A percentile compares a stretch with the other conserved stretches of the same genome.
Conservation (phyloP, 2,113 vertebrate species). For the Megalops atlanticus region DNA sequence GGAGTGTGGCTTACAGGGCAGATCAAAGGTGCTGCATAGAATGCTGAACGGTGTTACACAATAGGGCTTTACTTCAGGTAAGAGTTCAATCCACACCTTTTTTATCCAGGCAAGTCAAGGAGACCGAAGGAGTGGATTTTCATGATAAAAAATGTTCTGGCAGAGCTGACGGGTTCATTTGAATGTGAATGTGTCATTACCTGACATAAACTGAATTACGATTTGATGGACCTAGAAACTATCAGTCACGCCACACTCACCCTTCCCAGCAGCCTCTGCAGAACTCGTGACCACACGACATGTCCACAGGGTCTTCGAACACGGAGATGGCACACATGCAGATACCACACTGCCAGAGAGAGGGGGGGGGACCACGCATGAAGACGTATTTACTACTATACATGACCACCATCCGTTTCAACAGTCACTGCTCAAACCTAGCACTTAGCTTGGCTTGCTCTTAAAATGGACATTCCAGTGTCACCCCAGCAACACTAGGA, state of each 20-base stretch:
- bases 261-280: conserved; percentile 97
- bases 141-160: no score
- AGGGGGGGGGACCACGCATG: conserved; percentile 19
- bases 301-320: conserved; percentile 95
- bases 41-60: no score
- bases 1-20: no score
- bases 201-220: not conserved
- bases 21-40: no score
- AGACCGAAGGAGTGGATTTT: no score
- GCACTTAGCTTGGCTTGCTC: not conserved
- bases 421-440: not conserved
- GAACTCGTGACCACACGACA: conserved; percentile 95
- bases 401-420: not conserved
- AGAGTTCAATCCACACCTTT: no score
- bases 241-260: conserved; percentile 67
- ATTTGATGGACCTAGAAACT: not conserved
- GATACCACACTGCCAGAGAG: conserved; percentile 85
- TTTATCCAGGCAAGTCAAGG: no score
- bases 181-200: not conserved
- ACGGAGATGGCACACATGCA: conserved; percentile 94
- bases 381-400: not conserved
- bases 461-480: not conserved
- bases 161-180: not conserved
- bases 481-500: not conserved
- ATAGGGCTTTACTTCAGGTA: no score